Evolutionary conservation across 1,140 invertebrate genomes (phyloP).

Genomic region (Leptinotarsa defecta): DNA sequence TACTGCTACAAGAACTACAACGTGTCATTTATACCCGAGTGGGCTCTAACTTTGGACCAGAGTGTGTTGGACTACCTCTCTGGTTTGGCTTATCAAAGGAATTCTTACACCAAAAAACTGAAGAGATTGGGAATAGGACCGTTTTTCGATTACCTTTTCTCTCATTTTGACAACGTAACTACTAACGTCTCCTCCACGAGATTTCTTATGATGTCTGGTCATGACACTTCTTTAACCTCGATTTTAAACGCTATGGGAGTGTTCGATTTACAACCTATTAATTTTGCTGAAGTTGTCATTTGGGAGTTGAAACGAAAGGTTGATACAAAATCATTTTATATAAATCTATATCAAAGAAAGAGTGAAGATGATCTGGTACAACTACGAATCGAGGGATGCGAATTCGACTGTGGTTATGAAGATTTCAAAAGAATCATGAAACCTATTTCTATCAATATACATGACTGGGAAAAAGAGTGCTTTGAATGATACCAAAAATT

Average conservation of each 20-base stretch:
- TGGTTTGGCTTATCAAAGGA: not conserved
- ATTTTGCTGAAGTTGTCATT: conserved; percentile 72
- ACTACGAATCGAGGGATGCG: conserved; percentile 5
- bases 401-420: not conserved
- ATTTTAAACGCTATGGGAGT: conserved; percentile 72
- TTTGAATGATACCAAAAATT: too few relatives aligned
- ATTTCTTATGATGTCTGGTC: conserved; percentile 49
- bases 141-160: conserved; percentile 57
- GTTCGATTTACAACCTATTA: conserved; percentile 72
- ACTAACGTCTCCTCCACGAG: conserved; percentile 70
- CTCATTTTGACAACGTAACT: conserved; percentile 19
- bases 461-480: too few relatives aligned
- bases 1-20: conserved; percentile 38
- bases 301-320: conserved; percentile 78
- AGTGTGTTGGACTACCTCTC: not conserved
- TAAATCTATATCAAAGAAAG: conserved; percentile 63
- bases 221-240: conserved; percentile 80
- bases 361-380: conserved; percentile 57
- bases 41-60: not conserved
- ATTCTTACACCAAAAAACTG: conserved; percentile 59
- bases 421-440: not conserved
- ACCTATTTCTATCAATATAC: not conserved
- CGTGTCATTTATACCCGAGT: not conserved
- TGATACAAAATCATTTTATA: conserved; percentile 42
- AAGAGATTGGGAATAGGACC: conserved; percentile 64